phyloP scores from a whole-genome alignment of 2,888 invertebrate genomes.

The Gastracanthus pulcherrimus region DNA sequence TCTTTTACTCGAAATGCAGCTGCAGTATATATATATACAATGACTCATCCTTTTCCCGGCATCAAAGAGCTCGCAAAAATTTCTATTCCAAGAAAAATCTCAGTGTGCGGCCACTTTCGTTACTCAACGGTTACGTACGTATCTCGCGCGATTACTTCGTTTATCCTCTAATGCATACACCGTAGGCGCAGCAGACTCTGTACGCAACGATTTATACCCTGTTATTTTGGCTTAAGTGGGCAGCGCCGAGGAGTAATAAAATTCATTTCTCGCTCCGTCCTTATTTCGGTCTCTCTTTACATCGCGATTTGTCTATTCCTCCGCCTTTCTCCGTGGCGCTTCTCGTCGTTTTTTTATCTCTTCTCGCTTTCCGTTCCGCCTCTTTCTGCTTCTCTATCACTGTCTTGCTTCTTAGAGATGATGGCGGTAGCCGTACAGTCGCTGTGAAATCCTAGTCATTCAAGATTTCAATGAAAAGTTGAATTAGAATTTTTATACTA shows the following conservation, averaged over 20 bases:
- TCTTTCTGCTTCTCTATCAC: background rate
- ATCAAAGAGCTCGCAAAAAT: conserved; percentile 7
- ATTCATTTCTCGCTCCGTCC: background rate
- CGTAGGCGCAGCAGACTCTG: background rate
- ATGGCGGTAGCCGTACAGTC: background rate
- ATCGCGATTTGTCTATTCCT: background rate
- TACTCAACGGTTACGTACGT: conserved; percentile 16
- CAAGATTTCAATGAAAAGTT: background rate
- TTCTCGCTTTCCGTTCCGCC: background rate
- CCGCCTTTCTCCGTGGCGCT: background rate
- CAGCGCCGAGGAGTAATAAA: conserved; percentile 6
- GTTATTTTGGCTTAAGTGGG: conserved; percentile 31
- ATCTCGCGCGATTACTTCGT: background rate
- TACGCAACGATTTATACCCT: conserved; percentile 26
- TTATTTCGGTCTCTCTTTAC: background rate
- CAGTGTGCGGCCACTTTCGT: conserved; percentile 4
- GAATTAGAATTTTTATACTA: background rate
- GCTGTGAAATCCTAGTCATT: background rate
- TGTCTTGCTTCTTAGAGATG: background rate
- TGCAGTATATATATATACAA: background rate
- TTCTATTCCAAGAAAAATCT: conserved; percentile 24
- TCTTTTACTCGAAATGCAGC: too few species aligned
- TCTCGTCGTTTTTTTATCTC: background rate
- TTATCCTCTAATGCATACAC: background rate
- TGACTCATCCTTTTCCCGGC: background rate